Evolutionary conservation across 2,888 invertebrate genomes (phyloP), one percentile per base, ranked within the genome.

Genomic region (Thecocarcelia acutangulata): DNA sequence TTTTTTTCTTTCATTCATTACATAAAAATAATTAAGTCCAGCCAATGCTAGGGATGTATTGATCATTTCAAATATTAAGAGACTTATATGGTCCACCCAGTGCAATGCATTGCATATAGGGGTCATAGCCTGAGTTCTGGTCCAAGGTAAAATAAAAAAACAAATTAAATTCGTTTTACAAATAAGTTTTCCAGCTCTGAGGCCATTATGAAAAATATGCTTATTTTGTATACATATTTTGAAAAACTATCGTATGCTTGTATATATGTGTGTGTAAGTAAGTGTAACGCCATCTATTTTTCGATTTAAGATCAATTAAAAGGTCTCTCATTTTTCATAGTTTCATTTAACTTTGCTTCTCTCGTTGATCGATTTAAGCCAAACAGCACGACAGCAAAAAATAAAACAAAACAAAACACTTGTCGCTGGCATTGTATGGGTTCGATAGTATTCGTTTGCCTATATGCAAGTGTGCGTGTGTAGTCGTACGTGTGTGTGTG

Each of bases 161-260:
- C n/a, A n/a, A n/a, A n/a, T n/a, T n/a, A n/a, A n/a, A n/a, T n/a
- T n/a, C 24, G 5, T 24, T 24, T 24, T n/a, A n/a, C 13, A 44
- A 52, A 52, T 24, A 21, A 33, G 19, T 12, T 46, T 72, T 42
- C 42, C 73, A 73, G 12, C 73, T 4, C 61, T 72, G 72, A n/a
- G 17, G 28, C 42, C 11, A 40, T 50, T 15, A 21, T n/a, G n/a
- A 0, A 28, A 58, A 13, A 54, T 6, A 58, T 13, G 2, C 19
- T 17, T n/a, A 3, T 52, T 28, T 3, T 12, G 13, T 44, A 44
- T 11, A 33, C 3, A 2, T 19, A 1, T 13, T 48, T 3, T 33
- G 5, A 28, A 28, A 28, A 15, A 19, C 19, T 9, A 3, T 12
- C 4, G 13, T 24, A 1, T 42, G 28, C 9, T 15, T 68, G 8